These are phyloP conservation scores for Brenthis ino DNA, from an alignment of 2,888 invertebrate genomes.

Conservation along the genomic window DNA sequence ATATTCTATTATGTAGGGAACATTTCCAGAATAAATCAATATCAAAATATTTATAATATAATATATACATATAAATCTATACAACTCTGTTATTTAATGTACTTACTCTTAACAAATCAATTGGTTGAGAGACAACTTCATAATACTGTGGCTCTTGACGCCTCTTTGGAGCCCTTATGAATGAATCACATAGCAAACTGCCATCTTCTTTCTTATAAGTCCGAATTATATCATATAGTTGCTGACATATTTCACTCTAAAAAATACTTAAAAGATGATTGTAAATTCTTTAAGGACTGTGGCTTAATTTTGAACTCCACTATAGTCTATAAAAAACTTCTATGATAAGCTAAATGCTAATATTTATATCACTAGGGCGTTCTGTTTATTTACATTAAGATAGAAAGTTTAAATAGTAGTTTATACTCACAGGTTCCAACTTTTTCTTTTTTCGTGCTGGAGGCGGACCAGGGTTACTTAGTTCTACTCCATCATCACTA, in stretches of 20 bases:
- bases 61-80: background rate
- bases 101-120: conserved; percentile 91
- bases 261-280: conserved; percentile 37
- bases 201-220: conserved; percentile 97
- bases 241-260: conserved; percentile 93
- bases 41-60: background rate
- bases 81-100: background rate
- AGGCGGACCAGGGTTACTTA: conserved; percentile 74
- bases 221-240: conserved; percentile 94
- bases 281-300: background rate
- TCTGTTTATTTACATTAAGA: background rate
- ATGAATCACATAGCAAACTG: conserved; percentile 93
- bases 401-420: background rate
- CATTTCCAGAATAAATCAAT: too few species aligned
- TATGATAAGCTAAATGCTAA: too few species aligned
- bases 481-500: conserved; percentile 84
- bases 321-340: background rate
- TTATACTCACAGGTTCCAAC: conserved; percentile 85
- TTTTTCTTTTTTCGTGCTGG: conserved; percentile 84
- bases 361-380: too few species aligned
- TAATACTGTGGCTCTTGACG: conserved; percentile 95
- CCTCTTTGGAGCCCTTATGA: conserved; percentile 96
- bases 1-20: too few species aligned
- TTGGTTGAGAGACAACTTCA: conserved; percentile 96
- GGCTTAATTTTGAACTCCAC: background rate